A percentile compares a stretch with the other conserved stretches of the same genome.
Evolutionary conservation across 2,888 invertebrate species (phyloP).

Genomic region (Mesopsocus fuscifrons): DNA sequence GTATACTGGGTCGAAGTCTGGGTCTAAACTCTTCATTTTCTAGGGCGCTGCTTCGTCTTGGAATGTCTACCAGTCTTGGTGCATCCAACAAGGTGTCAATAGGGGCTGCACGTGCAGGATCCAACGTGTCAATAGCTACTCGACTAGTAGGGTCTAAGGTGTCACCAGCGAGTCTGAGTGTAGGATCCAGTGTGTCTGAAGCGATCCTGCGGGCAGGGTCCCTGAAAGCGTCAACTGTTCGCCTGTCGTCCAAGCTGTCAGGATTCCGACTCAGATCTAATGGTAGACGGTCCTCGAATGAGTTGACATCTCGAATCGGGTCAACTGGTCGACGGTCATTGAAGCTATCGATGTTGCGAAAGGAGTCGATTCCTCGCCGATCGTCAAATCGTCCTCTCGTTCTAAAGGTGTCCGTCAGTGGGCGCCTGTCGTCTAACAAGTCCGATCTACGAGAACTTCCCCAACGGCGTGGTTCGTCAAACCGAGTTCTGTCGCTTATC

Average conservation of each 20-base stretch:
- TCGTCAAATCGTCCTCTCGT: not conserved
- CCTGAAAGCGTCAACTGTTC: not conserved
- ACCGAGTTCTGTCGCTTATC: not conserved
- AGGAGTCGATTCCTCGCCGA: not conserved
- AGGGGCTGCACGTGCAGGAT: not conserved
- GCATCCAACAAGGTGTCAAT: not conserved
- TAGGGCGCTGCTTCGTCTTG: not conserved
- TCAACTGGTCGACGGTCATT: not conserved
- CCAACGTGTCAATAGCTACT: not conserved
- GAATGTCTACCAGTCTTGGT: not conserved
- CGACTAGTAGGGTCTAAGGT: not conserved
- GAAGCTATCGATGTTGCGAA: not conserved
- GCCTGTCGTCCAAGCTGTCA: not conserved
- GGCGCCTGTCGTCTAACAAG: no score
- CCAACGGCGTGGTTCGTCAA: not conserved
- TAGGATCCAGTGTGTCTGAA: not conserved
- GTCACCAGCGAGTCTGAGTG: no score
- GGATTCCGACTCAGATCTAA: not conserved
- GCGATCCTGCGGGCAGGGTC: not conserved
- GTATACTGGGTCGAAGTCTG: not conserved
- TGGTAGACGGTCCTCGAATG: no score
- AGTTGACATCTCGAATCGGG: not conserved
- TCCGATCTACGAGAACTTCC: no score
- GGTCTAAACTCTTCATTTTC: not conserved
- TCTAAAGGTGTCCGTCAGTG: not conserved